Conservation (phyloP, 1,140 invertebrate genomes). For the Heliothis subflexa region DNA sequence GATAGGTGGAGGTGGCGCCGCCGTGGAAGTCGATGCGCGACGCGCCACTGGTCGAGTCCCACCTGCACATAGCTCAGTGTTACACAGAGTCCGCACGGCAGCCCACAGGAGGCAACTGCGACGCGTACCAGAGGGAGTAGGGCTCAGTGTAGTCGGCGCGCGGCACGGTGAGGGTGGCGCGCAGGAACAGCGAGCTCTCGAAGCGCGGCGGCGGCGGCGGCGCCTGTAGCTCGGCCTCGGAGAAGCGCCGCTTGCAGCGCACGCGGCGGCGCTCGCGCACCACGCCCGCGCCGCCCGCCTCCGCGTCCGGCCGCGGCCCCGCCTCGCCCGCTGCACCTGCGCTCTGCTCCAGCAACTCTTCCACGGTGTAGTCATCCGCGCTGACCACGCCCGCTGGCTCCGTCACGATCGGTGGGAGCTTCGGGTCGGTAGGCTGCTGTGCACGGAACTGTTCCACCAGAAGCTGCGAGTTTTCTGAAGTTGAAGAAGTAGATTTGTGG, state of each 20-base stretch:
- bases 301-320: background rate
- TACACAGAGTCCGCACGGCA: no score
- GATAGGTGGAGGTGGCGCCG: slow-evolving; percentile 65
- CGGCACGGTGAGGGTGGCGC: slow-evolving; percentile 61
- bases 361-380: slow-evolving; percentile 22
- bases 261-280: background rate
- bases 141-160: slow-evolving; percentile 71
- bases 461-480: slow-evolving; percentile 47
- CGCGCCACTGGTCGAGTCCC: slow-evolving; percentile 64
- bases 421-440: slow-evolving; percentile 61
- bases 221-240: background rate
- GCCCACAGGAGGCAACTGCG: no score
- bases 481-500: background rate
- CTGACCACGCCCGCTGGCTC: background rate
- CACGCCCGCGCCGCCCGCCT: background rate
- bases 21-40: slow-evolving; percentile 66
- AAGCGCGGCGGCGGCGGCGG: slow-evolving; percentile 54
- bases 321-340: background rate
- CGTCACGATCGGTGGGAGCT: slow-evolving; percentile 56
- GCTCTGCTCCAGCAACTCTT: background rate
- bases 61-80: slow-evolving; percentile 55
- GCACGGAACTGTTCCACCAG: slow-evolving; percentile 65
- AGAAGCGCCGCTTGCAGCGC: background rate
- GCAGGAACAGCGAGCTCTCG: slow-evolving; percentile 43
- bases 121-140: slow-evolving; percentile 61